Evolutionary conservation across 2,797 vertebrate species (phyloP).

Genomic region (Hoplostethus mediterraneus): DNA sequence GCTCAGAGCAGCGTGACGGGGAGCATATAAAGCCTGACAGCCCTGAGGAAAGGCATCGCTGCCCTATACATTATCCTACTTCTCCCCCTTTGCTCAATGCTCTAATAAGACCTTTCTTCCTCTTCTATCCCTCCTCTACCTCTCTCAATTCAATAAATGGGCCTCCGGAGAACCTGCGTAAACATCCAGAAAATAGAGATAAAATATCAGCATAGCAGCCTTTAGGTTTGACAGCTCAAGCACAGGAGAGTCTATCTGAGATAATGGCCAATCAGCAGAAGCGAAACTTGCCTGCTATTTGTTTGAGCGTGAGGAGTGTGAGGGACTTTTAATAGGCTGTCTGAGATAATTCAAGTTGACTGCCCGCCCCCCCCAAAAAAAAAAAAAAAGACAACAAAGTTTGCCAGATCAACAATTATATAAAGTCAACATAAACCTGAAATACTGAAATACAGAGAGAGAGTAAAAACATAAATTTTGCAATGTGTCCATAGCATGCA

Average conservation of each 20-base stretch:
- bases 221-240: constrained; percentile 35
- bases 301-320: constrained; percentile 7
- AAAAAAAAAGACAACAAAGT: background rate
- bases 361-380: background rate
- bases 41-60: constrained; percentile 58
- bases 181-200: constrained; percentile 28
- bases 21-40: constrained; percentile 76
- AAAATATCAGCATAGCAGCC: constrained; percentile 28
- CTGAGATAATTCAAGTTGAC: constrained; percentile 21
- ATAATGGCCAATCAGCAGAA: constrained; percentile 33
- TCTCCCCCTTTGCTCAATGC: constrained; percentile 35
- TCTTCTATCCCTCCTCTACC: constrained; percentile 36
- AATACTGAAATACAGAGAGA: constrained; percentile 2
- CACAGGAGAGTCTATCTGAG: constrained; percentile 15
- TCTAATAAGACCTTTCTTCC: constrained; percentile 49
- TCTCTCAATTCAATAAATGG: constrained; percentile 61
- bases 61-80: constrained; percentile 68
- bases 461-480: background rate
- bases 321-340: constrained; percentile 18
- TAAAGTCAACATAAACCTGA: background rate
- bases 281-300: constrained; percentile 24
- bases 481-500: background rate
- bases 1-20: constrained; percentile 72
- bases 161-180: constrained; percentile 20
- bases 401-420: constrained; percentile 9